Evolutionary conservation across 1,140 invertebrate species (phyloP), one percentile per base, ranked within the genome.

Genomic region (Subanguina moxae): DNA sequence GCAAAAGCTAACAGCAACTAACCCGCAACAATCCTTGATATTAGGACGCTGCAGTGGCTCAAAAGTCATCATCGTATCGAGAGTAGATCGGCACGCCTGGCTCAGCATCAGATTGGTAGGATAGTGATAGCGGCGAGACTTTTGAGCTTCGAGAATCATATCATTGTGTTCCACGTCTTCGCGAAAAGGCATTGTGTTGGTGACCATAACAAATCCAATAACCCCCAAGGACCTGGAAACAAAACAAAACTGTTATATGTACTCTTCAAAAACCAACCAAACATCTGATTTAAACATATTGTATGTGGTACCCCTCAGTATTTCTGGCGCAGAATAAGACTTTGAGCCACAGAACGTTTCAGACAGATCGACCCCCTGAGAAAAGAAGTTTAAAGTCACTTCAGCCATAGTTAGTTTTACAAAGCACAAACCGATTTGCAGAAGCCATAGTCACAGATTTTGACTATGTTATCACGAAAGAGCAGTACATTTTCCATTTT

Each of bases 401-500:
- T 5, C 32, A 38, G 32, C 32, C 3, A 38, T n/a, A n/a, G n/a
- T n/a, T 15, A 13, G 21, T 5, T 3, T 28, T 56, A 5, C 21
- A 3, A 28, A 28, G 28, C 21, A 56, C 23, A 56, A 70, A 73
- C 25, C 83, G 80, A 80, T 84, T 87, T 80, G 3, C 86, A 84
- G 78, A 89, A 89, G 8, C 88, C 88, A 76, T 89, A 89, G 82
- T 89, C 88, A 23, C 84, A 84, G 19, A 88, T 73, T 76, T 88
- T 87, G 9, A 88, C 76, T 62, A 83, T 82, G 32, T 38, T 38
- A 11, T 38, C 32, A 38, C 32, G 32, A 11, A 38, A 38, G 32
- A 38, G 32, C 11, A 89, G 80, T 17, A 89, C 80, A 80, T 89
- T 89, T 78, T 89, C 88, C 76, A 88, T 88, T 82, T 89, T 89